Percentiles rank a stretch among this genome's conserved stretches.
Conservation (phyloP, 2,797 vertebrate species). For the Sternarchorhynchus goeldii region DNA sequence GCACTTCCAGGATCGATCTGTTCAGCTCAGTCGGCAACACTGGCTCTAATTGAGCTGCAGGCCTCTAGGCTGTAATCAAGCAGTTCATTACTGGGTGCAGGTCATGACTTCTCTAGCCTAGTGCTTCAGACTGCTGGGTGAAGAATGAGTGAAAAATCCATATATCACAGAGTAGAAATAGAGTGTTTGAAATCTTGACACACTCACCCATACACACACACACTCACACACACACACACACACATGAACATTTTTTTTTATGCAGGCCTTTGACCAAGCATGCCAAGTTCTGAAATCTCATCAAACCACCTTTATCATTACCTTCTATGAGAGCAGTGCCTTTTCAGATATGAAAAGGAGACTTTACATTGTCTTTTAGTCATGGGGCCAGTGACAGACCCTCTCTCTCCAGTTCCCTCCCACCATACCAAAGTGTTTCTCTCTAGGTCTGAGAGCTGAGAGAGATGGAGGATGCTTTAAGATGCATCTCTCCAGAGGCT, state of each 20-base stretch:
- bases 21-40: slow-evolving; percentile 59
- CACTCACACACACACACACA: not conserved
- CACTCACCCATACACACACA: not conserved
- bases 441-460: slow-evolving; percentile 4
- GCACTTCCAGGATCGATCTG: slow-evolving; percentile 62
- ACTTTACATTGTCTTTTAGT: slow-evolving; percentile 15
- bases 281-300: not conserved
- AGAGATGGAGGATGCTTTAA: slow-evolving; percentile 24
- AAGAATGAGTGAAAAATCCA: slow-evolving; percentile 46
- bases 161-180: slow-evolving; percentile 42
- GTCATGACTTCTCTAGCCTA: slow-evolving; percentile 25
- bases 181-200: slow-evolving; percentile 18
- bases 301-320: slow-evolving; percentile 18
- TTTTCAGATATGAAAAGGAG: not conserved
- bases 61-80: slow-evolving; percentile 60
- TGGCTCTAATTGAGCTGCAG: slow-evolving; percentile 67
- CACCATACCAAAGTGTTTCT: not conserved
- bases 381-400: slow-evolving; percentile 16
- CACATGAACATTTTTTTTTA: slow-evolving; percentile 1
- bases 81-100: slow-evolving; percentile 52
- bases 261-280: not conserved
- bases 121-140: slow-evolving; percentile 27
- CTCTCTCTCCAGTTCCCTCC: too few species aligned
- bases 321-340: slow-evolving; percentile 6
- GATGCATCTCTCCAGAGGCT: slow-evolving; percentile 19